Evolutionary conservation across 2,797 vertebrate species (phyloP).

Genomic region (Chlorospingus flavigularis): DNA sequence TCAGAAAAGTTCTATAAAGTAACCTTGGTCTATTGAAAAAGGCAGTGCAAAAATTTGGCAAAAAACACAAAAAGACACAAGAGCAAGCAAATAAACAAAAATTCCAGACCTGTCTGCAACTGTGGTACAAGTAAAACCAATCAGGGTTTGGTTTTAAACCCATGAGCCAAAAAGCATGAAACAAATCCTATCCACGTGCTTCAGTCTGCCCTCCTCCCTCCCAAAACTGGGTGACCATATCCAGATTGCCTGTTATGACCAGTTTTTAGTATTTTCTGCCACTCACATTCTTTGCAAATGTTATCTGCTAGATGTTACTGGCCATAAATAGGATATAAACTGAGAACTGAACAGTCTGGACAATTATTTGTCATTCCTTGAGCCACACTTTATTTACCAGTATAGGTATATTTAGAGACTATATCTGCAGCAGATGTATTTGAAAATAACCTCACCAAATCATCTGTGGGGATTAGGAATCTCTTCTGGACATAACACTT

Average conservation of each 20-base stretch:
- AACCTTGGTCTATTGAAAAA: neutral
- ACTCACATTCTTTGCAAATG: neutral
- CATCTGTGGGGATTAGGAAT: neutral
- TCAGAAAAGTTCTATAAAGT: neutral
- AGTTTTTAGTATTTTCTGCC: neutral
- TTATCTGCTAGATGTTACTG: neutral
- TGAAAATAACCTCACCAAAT: neutral
- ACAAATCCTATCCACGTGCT: neutral
- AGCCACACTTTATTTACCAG: neutral
- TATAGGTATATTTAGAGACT: neutral
- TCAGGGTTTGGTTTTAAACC: neutral
- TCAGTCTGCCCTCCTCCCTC: neutral
- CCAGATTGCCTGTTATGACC: neutral
- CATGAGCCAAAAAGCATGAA: neutral
- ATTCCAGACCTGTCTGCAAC: neutral
- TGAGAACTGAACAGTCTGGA: neutral
- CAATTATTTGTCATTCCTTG: neutral
- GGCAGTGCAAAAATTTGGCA: neutral
- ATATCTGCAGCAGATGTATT: neutral
- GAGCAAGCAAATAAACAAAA: neutral
- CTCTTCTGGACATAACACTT: neutral
- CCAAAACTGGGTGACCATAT: rapidly evolving
- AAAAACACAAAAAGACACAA: neutral
- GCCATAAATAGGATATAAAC: neutral
- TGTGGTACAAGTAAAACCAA: neutral